Evolutionary conservation across 2,888 invertebrate genomes (phyloP), one percentile per base, ranked within the genome.

Genomic region (Diaperis boleti): DNA sequence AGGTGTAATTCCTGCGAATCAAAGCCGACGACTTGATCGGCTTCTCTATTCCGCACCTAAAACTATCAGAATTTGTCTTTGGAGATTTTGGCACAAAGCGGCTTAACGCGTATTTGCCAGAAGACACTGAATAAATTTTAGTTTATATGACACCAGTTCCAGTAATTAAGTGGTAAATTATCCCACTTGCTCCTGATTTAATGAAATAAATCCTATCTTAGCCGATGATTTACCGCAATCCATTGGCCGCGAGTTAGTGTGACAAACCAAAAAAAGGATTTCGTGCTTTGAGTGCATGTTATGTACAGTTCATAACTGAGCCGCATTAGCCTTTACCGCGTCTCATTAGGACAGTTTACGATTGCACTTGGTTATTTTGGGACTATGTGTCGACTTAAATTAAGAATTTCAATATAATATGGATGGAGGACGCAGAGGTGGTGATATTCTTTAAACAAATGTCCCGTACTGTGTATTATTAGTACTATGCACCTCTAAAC

Each of bases 181-280:
- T 14, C 22, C 39, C 52, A 52, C 37, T 52, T 52, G 20, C 20
- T 22, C n/a, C 11, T 52, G 39, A 52, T 39, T 39, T 39, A 52
- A 26, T 26, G 52, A 39, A 52, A 52, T 35, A 39, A 37, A 35
- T 47, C 31, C 17, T 7, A 49, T 33, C 33, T 33, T 33, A 49
- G 35, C 15, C 22, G 37, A 52, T 52, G 52, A 52, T 52, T 52
- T 52, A 52, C 35, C 37, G 52, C 52, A 11, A 17, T 39, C 52
- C 14, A 45, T 29, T 45, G n/a, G 4, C 20, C n/a, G 33, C 11
- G 11, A 33, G 11, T 33, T n/a, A 2, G 5, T 33, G 11, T n/a
- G 31, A 26, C 14, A 15, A 15, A 47, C 6, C 31, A 47, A 47
- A 47, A 47, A 47, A 47, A n/a, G 8, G 29, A 31, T 50, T 15